A percentile compares a stretch with the other conserved stretches of the same genome.
Conservation (phyloP, 2,888 invertebrate species). For the Cantharis lateralis region DNA sequence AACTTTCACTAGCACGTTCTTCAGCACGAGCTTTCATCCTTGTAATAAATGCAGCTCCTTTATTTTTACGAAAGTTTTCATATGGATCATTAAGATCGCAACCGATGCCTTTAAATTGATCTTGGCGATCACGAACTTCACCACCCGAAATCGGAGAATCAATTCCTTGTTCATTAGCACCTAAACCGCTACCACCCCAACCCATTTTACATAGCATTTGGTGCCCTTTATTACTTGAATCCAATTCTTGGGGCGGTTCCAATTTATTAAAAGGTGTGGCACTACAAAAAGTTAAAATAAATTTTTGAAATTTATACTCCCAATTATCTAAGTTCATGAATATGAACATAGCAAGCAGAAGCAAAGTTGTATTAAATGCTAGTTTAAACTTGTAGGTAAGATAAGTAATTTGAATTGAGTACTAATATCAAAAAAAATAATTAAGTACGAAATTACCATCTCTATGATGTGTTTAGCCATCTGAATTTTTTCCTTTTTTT, state of each 20-base stretch:
- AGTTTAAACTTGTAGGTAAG: too few species aligned
- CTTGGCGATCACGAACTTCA: constrained; percentile 85
- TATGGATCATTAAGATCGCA: constrained; percentile 93
- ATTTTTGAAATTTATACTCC: not conserved
- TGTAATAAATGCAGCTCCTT: constrained; percentile 92
- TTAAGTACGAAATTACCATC: too few species aligned
- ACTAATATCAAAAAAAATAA: too few species aligned
- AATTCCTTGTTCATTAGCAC: constrained; percentile 93
- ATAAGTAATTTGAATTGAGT: too few species aligned
- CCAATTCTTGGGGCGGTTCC: constrained; percentile 58
- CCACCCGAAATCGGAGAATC: constrained; percentile 93
- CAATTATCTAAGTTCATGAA: too few species aligned
- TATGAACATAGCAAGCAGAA: too few species aligned
- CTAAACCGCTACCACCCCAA: constrained; percentile 94
- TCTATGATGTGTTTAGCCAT: too few species aligned
- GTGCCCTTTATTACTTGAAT: constrained; percentile 94
- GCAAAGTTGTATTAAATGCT: too few species aligned
- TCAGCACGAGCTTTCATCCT: constrained; percentile 91
- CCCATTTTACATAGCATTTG: constrained; percentile 98
- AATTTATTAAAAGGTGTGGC: constrained; percentile 9
- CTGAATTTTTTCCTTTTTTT: too few species aligned
- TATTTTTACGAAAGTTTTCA: constrained; percentile 95
- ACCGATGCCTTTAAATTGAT: constrained; percentile 95
- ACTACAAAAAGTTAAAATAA: not conserved
- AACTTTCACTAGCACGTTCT: constrained; percentile 64